Evolutionary conservation across 2,113 vertebrate genomes (phyloP).

Genomic region (Pelvicachromis taeniatus): DNA sequence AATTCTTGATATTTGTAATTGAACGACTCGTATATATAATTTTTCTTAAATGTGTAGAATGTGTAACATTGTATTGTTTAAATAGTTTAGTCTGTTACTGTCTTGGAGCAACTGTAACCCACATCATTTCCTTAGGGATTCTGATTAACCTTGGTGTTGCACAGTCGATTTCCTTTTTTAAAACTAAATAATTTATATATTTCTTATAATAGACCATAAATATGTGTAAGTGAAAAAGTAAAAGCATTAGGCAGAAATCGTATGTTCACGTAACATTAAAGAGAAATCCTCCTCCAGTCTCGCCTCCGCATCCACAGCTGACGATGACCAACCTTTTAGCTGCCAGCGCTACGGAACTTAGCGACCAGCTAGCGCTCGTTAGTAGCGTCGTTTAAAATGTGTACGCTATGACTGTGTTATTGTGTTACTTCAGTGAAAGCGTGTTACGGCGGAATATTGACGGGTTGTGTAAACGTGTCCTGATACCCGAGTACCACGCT

Average conservation of each 20-base stretch:
- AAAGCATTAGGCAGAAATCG: neutral
- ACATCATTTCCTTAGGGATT: no score
- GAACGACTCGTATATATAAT: no score
- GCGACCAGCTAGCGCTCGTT: constrained; percentile 14
- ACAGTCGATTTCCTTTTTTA: neutral
- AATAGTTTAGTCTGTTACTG: no score
- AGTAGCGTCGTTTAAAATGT: constrained; percentile 6
- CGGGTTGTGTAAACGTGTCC: neutral
- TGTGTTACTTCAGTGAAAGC: neutral
- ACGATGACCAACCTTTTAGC: constrained; percentile 27
- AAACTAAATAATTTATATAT: neutral
- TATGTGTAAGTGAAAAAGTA: neutral
- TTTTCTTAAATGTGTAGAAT: no score
- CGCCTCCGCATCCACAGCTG: constrained; percentile 49
- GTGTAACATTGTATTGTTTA: no score
- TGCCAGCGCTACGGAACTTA: constrained; percentile 63
- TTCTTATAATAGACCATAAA: neutral
- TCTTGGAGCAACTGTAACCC: no score
- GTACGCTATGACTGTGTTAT: neutral
- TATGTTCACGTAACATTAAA: neutral
- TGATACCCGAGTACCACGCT: neutral
- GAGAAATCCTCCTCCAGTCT: neutral
- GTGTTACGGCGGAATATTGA: neutral
- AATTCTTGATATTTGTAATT: no score
- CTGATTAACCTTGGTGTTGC: neutral